Evolutionary conservation across 2,888 invertebrate species (phyloP), one percentile per base, ranked within the genome.

Genomic region (Leuctra nigra): DNA sequence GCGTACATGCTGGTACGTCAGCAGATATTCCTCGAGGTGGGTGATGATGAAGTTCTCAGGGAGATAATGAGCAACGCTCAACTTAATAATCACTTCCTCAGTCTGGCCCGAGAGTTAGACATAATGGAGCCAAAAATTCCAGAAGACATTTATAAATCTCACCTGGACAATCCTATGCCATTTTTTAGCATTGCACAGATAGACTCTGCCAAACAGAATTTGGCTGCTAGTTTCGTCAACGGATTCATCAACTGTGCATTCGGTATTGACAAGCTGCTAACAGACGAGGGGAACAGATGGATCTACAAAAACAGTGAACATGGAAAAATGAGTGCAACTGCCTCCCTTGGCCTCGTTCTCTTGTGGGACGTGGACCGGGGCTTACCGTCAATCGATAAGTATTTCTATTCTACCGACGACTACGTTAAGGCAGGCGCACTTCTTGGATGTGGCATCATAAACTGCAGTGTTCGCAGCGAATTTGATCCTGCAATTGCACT

Each of bases 281-380:
- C 91, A 24, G 95, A 96, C 66, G 83, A 84, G 68, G 84, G 84
- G 25, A 84, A 83, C 64, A 83, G 83, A 63, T 94, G 92, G 92
- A 81, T 99, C 70, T 94, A 94, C 72, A 44, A 29, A n/a, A 41
- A 53, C 44, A 44, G 39, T 18, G 44, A 53, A 18, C 29, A 39
- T 41, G 78, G 96, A 50, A 97, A 97, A 95, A 72, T 99, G 58
- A 95, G 95, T 67, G 96, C 99, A 0, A 95, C 97, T 1, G 99
- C 99, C 0, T 93, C 97, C 0, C 78, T 98, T 25, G 99, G 99
- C 25, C 80, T 99, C 66, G 87, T 99, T 57, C 82, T 96, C 63
- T 75, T 99, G 36, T 99, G 99, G 99, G 98, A 99, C 71, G 94
- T 99, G 1, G 98, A 99, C 71, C 94, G 96, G 33, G 98, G 98